phyloP scores from a whole-genome alignment of 2,797 vertebrate species.

The Acipenser ruthenus region DNA sequence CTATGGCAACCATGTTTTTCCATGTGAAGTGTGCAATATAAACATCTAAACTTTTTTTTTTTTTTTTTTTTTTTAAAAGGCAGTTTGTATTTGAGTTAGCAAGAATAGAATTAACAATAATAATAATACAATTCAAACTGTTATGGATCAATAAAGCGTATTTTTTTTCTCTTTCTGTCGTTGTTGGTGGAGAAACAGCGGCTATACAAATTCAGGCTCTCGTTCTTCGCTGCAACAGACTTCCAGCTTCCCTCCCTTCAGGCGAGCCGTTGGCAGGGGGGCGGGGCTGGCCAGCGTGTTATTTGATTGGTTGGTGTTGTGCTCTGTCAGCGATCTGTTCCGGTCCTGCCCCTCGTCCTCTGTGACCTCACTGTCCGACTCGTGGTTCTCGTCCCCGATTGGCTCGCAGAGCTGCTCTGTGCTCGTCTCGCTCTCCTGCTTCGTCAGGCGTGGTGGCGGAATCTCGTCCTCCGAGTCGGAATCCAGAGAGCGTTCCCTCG shows the following conservation, averaged over 20 bases:
- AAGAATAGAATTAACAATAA: neutral
- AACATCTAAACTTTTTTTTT: too few relatives aligned
- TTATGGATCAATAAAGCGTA: too few relatives aligned
- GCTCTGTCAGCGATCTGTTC: slow-evolving; percentile 35
- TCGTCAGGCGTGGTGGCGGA: slow-evolving; percentile 22
- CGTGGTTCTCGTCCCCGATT: slow-evolving; percentile 25
- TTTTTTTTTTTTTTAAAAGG: too few relatives aligned
- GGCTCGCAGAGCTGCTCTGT: slow-evolving; percentile 38
- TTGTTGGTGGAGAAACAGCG: too few relatives aligned
- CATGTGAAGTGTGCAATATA: too few relatives aligned
- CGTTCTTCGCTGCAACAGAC: slow-evolving; percentile 26
- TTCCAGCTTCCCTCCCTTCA: slow-evolving; percentile 26
- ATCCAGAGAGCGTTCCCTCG: slow-evolving; percentile 61
- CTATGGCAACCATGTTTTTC: too few relatives aligned
- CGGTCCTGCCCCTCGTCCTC: slow-evolving; percentile 30
- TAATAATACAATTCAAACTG: neutral
- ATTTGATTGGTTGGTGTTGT: slow-evolving; percentile 64
- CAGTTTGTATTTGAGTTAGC: too few relatives aligned
- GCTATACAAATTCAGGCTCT: slow-evolving; percentile 20
- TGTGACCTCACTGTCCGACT: slow-evolving; percentile 33
- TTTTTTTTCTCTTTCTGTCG: too few relatives aligned
- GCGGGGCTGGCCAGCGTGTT: slow-evolving; percentile 26
- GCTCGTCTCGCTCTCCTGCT: slow-evolving; percentile 53
- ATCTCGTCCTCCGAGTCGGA: slow-evolving; percentile 68
- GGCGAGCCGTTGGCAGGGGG: slow-evolving; percentile 15